Base-by-base conservation (phyloP, 2,888 invertebrate genomes). In the Beris morrisii region DNA sequence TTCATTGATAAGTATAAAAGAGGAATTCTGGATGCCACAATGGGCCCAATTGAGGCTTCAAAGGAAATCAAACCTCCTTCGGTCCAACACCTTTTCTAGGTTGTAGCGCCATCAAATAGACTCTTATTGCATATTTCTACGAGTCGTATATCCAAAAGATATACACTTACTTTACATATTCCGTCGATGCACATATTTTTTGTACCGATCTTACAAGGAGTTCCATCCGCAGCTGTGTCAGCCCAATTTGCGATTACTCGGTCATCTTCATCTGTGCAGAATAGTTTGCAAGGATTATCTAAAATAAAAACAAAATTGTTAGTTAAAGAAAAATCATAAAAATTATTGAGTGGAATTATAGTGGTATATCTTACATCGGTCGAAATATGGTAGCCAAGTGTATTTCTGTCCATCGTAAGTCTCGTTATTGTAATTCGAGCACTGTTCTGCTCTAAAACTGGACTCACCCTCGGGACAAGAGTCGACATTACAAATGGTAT, bases 121-220 rank as follows among this genome's bases (percentile, higher is more conserved):
- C 22, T 22, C 22, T 22, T 22, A 22, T 22, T 22, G 22, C 22
- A 22, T 22, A 22, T 22, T 22, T 22, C 22, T 22, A 22, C 22
- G 22, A 2, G 22, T 22, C 22, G 22, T 22, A 22, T 22, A 22
- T 22, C 22, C 22, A 2, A 2, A 2, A 22, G 3, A 3, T 22
- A 22, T 38, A 9, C 38, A 71, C 82, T 81, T 82, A 91, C 90
- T 83, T 86, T 84, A 77, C 91, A 91, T 72, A 85, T 83, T 69
- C 91, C 90, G 71, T 85, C 83, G 72, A 95, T 91, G 77, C 95
- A 95, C 86, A 95, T 90, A 75, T 95, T 88, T 67, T 91, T 85
- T 0, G 90, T 87, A 28, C 92, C 93, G 45, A 89, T 83, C 64
- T 87, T 88, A 76, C 95, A 95, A 0, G 92, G 90, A 0, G 95